Evolutionary conservation across 2,113 vertebrate species (phyloP).

Genomic region (Collichthys lucidus): DNA sequence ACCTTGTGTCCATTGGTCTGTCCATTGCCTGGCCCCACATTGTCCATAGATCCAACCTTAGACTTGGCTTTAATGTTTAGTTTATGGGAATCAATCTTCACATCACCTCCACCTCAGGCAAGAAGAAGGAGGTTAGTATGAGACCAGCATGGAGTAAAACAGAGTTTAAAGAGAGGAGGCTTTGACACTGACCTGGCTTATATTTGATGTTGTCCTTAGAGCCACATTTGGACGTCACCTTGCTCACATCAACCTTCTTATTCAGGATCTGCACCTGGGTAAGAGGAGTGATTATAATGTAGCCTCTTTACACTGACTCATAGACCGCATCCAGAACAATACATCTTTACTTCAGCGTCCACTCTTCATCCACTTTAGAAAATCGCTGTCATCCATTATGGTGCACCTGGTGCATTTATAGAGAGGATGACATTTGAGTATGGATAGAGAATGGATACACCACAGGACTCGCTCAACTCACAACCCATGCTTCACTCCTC

Average conservation of each 20-base stretch:
- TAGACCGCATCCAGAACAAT: not conserved
- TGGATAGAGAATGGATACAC: not conserved
- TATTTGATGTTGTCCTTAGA: conserved; percentile 96
- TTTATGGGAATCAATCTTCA: conserved; percentile 93
- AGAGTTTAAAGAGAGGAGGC: not conserved
- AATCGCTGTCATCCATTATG: conserved; percentile 14
- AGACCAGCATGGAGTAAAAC: not conserved
- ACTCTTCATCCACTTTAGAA: not conserved
- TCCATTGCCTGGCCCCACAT: conserved; percentile 84
- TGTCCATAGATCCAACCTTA: conserved; percentile 92
- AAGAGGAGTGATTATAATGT: conserved; percentile 21
- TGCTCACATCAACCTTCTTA: conserved; percentile 95
- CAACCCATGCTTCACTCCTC: not conserved
- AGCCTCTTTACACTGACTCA: not conserved
- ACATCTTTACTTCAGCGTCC: not conserved
- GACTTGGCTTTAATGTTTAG: conserved; percentile 91
- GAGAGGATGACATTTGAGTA: not conserved
- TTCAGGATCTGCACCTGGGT: conserved; percentile 94
- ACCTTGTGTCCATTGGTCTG: conserved; percentile 88
- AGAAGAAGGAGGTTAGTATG: not conserved
- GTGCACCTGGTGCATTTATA: conserved; percentile 17
- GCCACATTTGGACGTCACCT: conserved; percentile 95
- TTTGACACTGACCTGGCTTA: conserved; percentile 88
- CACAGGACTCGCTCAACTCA: not conserved
- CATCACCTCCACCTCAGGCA: conserved; percentile 89